phyloP scores from a whole-genome alignment of 2,888 invertebrate genomes.

The Epinotia brunnichana region DNA sequence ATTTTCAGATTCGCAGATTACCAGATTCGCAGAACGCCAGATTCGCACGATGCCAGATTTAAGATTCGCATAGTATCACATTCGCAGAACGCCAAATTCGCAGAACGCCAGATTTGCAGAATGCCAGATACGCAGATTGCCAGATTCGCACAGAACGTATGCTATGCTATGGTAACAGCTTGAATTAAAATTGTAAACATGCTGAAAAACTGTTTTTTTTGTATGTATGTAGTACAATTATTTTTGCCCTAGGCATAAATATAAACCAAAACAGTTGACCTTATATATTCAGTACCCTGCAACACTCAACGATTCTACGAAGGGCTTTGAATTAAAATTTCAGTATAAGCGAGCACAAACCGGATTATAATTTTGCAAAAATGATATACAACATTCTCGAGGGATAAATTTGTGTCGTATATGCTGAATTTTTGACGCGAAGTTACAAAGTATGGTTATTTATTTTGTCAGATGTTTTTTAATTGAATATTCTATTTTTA shows the following conservation, averaged over 20 bases:
- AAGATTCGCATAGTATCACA: too few species aligned
- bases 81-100: too few species aligned
- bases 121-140: too few species aligned
- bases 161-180: too few species aligned
- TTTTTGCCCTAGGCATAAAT: neutral
- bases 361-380: conserved; percentile 41
- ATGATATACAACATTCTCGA: conserved; percentile 32
- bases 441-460: conserved; percentile 17
- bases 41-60: too few species aligned
- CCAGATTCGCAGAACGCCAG: too few species aligned
- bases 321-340: conserved; percentile 41
- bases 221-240: too few species aligned
- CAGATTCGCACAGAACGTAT: too few species aligned
- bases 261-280: conserved; percentile 25
- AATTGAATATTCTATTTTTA: conserved; percentile 10
- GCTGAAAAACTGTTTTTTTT: too few species aligned
- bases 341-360: conserved; percentile 35
- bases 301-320: conserved; percentile 7
- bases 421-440: conserved; percentile 9
- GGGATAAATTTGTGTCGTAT: conserved; percentile 13
- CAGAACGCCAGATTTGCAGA: too few species aligned
- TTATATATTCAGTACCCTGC: conserved; percentile 23
- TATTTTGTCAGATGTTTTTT: conserved; percentile 5
- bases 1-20: too few species aligned
- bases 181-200: too few species aligned